These are phyloP conservation scores for Turritopsis dohrnii DNA, from an alignment of 30 jellyfish, hydroid and myxozoan genomes.

Conservation along the genomic window DNA sequence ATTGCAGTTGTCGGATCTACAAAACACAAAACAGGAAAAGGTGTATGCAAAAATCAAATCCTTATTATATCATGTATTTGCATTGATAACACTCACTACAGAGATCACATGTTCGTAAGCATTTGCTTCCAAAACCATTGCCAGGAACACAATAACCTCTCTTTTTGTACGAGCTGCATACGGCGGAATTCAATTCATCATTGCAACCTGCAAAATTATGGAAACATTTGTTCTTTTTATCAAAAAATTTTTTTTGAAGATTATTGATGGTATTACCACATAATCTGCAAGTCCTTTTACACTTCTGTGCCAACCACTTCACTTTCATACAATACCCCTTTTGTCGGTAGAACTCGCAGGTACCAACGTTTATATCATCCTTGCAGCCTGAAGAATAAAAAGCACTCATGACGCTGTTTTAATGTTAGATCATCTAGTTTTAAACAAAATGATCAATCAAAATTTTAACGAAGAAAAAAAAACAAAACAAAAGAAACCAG, in stretches of 20 bases:
- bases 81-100: background rate
- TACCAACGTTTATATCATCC: background rate
- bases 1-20: background rate
- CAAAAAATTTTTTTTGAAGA: background rate
- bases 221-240: background rate
- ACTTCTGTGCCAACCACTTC: background rate
- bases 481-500: no score
- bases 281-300: constrained; percentile 7
- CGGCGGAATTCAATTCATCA: background rate
- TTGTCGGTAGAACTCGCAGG: background rate
- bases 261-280: no score
- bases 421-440: no score
- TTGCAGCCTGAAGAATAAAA: background rate
- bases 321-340: background rate
- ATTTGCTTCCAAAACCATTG: background rate
- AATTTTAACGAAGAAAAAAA: no score
- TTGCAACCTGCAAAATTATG: background rate
- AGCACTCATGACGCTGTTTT: background rate
- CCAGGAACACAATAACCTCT: background rate
- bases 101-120: background rate
- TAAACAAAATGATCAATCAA: no score
- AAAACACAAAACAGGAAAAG: no score
- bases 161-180: background rate
- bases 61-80: no score
- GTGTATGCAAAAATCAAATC: no score